Base-by-base conservation (phyloP, 2,888 invertebrate species). In the Lordiphosa andalusiaca region DNA sequence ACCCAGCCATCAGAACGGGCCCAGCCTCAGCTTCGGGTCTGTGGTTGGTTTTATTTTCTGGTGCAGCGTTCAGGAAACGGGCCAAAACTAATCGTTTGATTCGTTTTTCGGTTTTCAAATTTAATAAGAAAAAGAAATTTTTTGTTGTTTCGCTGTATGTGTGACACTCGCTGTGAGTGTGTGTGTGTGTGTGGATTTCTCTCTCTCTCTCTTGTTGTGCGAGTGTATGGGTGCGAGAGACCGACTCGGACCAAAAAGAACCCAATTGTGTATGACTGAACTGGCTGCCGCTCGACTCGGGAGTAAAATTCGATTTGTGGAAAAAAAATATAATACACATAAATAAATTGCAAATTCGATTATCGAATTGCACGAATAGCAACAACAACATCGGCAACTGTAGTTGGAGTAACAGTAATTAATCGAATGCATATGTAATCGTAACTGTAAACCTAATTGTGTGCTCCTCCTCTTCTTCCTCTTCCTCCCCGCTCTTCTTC, bases 361-460 rank as follows among this genome's bases (percentile, higher is more conserved):
- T 65, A 65, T 64, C 53, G 49, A 53, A 42, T 47, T 47, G 42
- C 42, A 52, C 44, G 58, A 64, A 51, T 48, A 51, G 30, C 47
- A 61, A 44, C 54, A 49, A 53, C 42, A 54, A 51, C 40, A 40
- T 10, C 54, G 39, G 44, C 48, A 35, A 39, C 46, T 39, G 49
- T 49, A 60, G 36, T 38, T 30, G 39, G 30, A 39, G 39, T 63
- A 63, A 63, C 63, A 62, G 62, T 63, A 63, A 63, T 61, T 62
- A 62, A 63, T 63, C 62, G 62, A 54, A 38, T 63, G 63, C 63
- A 63, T 62, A 56, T 64, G 63, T 62, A 59, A 55, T 50, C 55
- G 59, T 60, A 73, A 80, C 71, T 73, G 76, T 78, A 75, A 75
- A 65, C 71, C 76, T 76, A 76, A 76, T 73, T 76, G 63, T 76